phyloP scores from a whole-genome alignment of 2,888 invertebrate genomes.

The Orthosia gothica region DNA sequence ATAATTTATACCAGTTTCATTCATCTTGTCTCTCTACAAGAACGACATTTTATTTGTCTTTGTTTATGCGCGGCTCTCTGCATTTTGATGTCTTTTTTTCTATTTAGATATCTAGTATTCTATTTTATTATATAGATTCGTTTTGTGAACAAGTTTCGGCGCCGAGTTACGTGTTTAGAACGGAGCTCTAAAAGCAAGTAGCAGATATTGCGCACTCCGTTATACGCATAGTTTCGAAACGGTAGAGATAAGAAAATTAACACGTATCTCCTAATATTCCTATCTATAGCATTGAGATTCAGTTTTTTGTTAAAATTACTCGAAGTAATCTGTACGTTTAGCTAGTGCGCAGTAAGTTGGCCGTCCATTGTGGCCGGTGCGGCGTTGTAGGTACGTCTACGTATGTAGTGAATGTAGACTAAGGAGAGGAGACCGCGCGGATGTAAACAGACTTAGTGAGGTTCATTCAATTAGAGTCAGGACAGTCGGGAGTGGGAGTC shows the following conservation, averaged over 20 bases:
- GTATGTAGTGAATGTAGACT: constrained; percentile 66
- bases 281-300: constrained; percentile 59
- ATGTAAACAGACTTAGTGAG: constrained; percentile 86
- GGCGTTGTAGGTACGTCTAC: constrained; percentile 55
- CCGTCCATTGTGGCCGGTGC: constrained; percentile 45
- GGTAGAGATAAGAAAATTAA: constrained; percentile 69
- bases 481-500: constrained; percentile 84
- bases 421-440: constrained; percentile 76
- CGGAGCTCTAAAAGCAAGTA: constrained; percentile 62
- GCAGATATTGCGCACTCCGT: constrained; percentile 62
- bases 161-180: constrained; percentile 64
- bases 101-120: constrained; percentile 57
- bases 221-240: constrained; percentile 58
- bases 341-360: constrained; percentile 55
- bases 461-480: constrained; percentile 88
- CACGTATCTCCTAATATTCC: constrained; percentile 63
- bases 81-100: constrained; percentile 75
- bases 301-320: constrained; percentile 52
- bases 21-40: constrained; percentile 77
- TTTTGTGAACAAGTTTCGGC: constrained; percentile 73
- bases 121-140: constrained; percentile 59
- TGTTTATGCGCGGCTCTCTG: constrained; percentile 74
- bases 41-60: constrained; percentile 73
- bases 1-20: constrained; percentile 78
- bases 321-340: constrained; percentile 45